Percentiles rank a stretch among this genome's conserved stretches.
Evolutionary conservation across 2,113 vertebrate genomes (phyloP).

Genomic region (Proterorhinus semilunaris): DNA sequence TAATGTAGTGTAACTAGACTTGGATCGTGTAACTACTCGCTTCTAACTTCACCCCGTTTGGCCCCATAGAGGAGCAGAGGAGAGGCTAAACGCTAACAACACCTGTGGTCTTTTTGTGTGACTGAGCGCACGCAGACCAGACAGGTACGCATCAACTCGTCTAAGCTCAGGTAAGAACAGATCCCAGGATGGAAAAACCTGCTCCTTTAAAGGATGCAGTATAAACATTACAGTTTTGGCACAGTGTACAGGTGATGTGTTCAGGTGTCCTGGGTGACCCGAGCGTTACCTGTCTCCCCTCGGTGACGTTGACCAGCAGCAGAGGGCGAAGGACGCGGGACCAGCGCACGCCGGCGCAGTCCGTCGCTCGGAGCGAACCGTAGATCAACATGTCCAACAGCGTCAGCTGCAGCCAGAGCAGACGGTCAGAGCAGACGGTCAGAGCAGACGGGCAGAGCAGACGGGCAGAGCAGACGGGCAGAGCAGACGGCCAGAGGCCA

Average conservation of each 20-base stretch:
- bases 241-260: conserved; percentile 16
- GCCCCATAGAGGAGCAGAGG: too few relatives aligned
- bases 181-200: not conserved
- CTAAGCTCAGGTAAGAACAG: too few relatives aligned
- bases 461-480: not conserved
- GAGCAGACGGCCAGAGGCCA: not conserved
- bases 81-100: too few relatives aligned
- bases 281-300: conserved; percentile 85
- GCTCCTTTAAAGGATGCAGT: too few relatives aligned
- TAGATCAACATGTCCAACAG: conserved; percentile 83
- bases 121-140: too few relatives aligned
- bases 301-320: conserved; percentile 90
- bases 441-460: conserved; percentile 3
- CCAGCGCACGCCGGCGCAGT: conserved; percentile 79
- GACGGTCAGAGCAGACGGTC: not conserved
- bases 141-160: too few relatives aligned
- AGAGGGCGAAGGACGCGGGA: conserved; percentile 86
- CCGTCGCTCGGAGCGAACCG: conserved; percentile 72
- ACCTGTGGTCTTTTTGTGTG: too few relatives aligned
- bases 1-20: too few relatives aligned
- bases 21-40: too few relatives aligned
- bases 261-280: not conserved
- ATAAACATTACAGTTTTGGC: not conserved
- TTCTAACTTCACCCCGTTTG: too few relatives aligned
- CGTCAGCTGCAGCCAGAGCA: conserved; percentile 76